A percentile compares a stretch with the other conserved stretches of the same genome.
These are phyloP conservation scores for Colossoma macropomum DNA, from an alignment of 2,113 vertebrate species.

Conservation along the genomic window DNA sequence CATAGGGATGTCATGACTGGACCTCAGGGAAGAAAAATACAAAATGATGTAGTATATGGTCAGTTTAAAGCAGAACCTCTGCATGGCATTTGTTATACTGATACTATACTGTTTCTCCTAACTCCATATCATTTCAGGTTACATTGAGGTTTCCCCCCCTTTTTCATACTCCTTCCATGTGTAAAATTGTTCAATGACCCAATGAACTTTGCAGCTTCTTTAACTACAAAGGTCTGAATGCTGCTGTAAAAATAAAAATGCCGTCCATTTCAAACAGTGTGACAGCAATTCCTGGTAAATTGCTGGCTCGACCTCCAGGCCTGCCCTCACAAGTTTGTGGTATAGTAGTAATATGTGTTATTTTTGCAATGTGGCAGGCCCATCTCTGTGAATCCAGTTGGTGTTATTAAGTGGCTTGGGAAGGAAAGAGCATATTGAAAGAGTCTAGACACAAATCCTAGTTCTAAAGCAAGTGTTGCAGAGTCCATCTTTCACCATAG, in stretches of 20 bases:
- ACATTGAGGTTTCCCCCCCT: neutral
- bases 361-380: neutral
- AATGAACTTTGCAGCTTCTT: constrained; percentile 5
- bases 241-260: constrained; percentile 34
- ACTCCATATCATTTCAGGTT: neutral
- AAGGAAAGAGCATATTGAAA: constrained; percentile 5
- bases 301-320: constrained; percentile 21
- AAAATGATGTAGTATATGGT: neutral
- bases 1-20: neutral
- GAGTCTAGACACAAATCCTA: too few species aligned
- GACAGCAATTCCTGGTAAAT: constrained; percentile 31
- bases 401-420: constrained; percentile 20
- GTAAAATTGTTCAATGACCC: constrained; percentile 24
- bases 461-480: too few species aligned
- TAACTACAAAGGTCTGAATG: constrained; percentile 19
- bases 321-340: constrained; percentile 14
- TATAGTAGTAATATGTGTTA: constrained; percentile 31
- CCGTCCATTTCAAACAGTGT: constrained; percentile 5
- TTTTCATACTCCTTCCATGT: neutral
- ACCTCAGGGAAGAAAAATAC: neutral
- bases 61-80: neutral
- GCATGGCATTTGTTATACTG: neutral
- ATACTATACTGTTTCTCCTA: neutral
- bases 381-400: constrained; percentile 14
- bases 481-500: neutral